A percentile compares a stretch with the other conserved stretches of the same genome.
phyloP scores from a whole-genome alignment of 2,797 vertebrate genomes.

The Parauchenoglanis ngamensis region DNA sequence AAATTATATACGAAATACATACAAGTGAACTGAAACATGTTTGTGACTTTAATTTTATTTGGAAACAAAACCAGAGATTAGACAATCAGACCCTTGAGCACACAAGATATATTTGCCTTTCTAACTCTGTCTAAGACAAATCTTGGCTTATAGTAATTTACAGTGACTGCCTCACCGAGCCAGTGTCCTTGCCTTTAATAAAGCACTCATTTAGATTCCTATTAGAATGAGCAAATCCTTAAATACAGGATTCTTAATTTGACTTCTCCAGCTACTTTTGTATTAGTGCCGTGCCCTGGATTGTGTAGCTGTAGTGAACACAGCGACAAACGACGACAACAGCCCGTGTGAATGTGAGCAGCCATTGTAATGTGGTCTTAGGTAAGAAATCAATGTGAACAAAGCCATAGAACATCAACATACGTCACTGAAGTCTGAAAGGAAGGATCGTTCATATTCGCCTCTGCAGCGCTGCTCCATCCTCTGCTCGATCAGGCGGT shows the following conservation, averaged over 20 bases:
- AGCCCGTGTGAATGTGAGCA: neutral
- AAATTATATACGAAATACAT: neutral
- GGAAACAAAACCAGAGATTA: too few relatives aligned
- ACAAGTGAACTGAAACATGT: neutral
- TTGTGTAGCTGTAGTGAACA: neutral
- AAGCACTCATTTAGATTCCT: neutral
- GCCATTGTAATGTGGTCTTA: neutral
- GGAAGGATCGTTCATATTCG: conserved; percentile 92
- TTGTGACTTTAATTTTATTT: neutral
- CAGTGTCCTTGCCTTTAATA: neutral
- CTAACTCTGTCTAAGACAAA: neutral
- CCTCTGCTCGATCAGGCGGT: conserved; percentile 89
- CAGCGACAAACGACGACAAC: neutral
- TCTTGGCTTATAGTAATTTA: neutral
- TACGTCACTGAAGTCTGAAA: conserved; percentile 91
- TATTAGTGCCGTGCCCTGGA: neutral
- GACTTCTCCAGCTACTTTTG: neutral
- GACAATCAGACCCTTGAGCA: too few relatives aligned
- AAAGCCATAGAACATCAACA: too few relatives aligned
- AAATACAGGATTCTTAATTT: neutral
- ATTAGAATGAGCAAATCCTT: neutral
- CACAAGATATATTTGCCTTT: neutral
- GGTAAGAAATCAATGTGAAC: neutral
- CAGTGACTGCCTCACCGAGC: neutral
- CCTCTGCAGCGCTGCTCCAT: conserved; percentile 93